Evolutionary conservation across 2,888 invertebrate species (phyloP).

Genomic region (Notodonta dromedarius): DNA sequence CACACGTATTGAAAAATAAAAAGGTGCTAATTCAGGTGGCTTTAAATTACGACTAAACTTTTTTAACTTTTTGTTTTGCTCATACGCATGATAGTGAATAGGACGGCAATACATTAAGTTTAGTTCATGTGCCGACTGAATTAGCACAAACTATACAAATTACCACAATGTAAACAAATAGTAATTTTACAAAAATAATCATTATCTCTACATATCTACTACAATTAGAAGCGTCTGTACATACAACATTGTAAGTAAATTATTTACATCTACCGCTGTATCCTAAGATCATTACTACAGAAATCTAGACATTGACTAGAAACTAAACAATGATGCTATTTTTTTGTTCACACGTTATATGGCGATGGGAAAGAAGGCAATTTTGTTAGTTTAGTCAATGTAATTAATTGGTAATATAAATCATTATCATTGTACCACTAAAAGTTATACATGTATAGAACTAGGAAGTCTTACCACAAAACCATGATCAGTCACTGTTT

Average conservation of each 20-base stretch:
- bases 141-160: conserved; percentile 8
- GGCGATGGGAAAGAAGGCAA: no score
- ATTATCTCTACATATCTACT: conserved; percentile 38
- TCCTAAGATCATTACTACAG: conserved; percentile 25
- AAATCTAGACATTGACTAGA: conserved; percentile 29
- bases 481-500: no score
- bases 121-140: no score
- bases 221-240: conserved; percentile 45
- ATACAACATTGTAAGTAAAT: conserved; percentile 25
- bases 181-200: conserved; percentile 48
- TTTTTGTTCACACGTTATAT: background rate
- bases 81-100: no score
- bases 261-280: conserved; percentile 35
- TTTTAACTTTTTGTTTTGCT: no score
- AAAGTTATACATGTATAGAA: no score
- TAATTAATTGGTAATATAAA: no score
- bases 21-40: background rate
- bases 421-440: no score
- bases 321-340: conserved; percentile 27
- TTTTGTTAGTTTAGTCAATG: no score
- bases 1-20: conserved; percentile 18
- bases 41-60: no score
- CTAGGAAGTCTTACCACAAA: no score
- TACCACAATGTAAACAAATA: conserved; percentile 27
- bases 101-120: no score